Evolutionary conservation across 2,888 invertebrate species (phyloP), one percentile per base, ranked within the genome.

Genomic region (Athalia circularis): DNA sequence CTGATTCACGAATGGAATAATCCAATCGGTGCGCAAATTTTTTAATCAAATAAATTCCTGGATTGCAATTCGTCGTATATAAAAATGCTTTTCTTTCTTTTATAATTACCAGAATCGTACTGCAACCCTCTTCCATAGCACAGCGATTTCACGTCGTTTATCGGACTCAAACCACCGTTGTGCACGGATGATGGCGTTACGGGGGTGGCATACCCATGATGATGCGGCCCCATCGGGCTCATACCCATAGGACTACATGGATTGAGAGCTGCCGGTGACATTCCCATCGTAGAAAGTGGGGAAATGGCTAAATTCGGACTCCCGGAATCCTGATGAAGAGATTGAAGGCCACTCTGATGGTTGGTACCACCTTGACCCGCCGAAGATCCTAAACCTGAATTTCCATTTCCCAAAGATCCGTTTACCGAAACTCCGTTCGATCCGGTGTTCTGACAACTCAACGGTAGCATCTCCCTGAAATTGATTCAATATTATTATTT

Each of bases 131-230:
- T 86, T 11, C 87, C 87, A 70, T 89, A 89, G 79, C 89, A 89
- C 1, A 89, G 82, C 4, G 88, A 80, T 79, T 90, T 90, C 43
- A 89, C 88, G 77, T 90, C 90, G 82, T 86, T 87, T 85, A 89
- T 88, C 4, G 88, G 88, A 79, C 88, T 89, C 15, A 89, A 84
- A 1, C 84, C 86, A 0, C 85, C 80, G 13, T 88, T 85, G 80
- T 89, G 89, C 50, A 87, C 86, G n/a, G 89, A 85, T 4, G 88
- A 88, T 7, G 89, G 88, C n/a, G 89, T 88, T 3, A 88, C 88
- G 5, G 90, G 86, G 8, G 88, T 85, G 5, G 88, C 85, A 82
- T 90, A 90, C 11, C 88, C 87, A 59, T 87, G 87, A 83, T 90
- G 89, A 80, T 88, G 89, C n/a, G 86, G 83, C 8, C 85, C 86